Evolutionary conservation across 2,113 vertebrate genomes (phyloP).

Genomic region (Psettodes erumei): DNA sequence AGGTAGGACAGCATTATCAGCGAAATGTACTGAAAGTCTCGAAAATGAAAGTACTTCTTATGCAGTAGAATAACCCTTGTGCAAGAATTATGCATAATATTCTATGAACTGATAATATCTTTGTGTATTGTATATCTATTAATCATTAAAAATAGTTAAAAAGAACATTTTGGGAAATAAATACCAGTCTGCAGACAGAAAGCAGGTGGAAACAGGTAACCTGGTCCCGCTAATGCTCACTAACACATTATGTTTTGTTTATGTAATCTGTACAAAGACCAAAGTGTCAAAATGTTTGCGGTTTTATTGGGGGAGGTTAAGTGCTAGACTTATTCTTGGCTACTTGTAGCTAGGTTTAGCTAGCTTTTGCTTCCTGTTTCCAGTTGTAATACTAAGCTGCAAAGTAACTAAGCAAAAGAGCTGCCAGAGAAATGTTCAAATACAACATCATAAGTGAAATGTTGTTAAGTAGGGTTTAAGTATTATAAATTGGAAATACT

Average conservation of each 20-base stretch:
- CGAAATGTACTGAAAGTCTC: neutral
- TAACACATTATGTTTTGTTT: neutral
- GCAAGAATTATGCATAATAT: too few relatives aligned
- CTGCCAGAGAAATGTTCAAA: neutral
- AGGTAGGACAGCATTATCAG: neutral
- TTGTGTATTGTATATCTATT: too few relatives aligned
- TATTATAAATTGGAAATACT: neutral
- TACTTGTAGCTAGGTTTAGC: too few relatives aligned
- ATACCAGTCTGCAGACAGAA: too few relatives aligned
- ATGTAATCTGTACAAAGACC: neutral
- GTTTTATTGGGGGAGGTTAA: too few relatives aligned
- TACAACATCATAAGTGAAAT: neutral
- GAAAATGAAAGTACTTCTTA: neutral
- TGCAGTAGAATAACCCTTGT: neutral
- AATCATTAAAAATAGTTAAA: too few relatives aligned
- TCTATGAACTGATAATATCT: neutral
- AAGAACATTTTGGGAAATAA: too few relatives aligned
- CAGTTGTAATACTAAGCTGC: neutral
- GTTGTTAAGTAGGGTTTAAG: too few relatives aligned
- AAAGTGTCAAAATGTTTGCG: neutral
- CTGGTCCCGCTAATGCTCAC: neutral
- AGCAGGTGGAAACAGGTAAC: too few relatives aligned
- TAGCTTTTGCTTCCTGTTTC: too few relatives aligned
- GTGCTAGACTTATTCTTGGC: neutral
- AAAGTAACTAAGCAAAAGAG: too few relatives aligned